phyloP scores from a whole-genome alignment of 1,140 invertebrate genomes.

The Prorops nasuta region DNA sequence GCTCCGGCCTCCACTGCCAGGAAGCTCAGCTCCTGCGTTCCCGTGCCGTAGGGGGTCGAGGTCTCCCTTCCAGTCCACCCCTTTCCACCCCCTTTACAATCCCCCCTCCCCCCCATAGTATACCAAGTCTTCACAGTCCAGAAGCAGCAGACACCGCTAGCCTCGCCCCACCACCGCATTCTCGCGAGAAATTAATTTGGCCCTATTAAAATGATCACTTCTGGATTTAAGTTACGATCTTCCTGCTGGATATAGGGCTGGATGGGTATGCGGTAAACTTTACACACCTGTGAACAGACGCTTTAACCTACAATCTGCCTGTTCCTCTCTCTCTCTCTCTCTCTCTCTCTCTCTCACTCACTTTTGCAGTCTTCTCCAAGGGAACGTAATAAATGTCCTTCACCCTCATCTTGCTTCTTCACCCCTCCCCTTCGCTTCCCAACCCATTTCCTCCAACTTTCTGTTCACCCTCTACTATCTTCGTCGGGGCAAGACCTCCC shows the following conservation, averaged over 20 bases:
- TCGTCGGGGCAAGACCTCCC: too few relatives aligned
- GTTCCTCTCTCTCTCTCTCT: background rate
- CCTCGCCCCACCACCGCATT: slow-evolving; percentile 26
- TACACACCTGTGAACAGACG: too few relatives aligned
- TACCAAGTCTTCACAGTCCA: background rate
- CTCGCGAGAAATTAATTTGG: slow-evolving; percentile 41
- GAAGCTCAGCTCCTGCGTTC: background rate
- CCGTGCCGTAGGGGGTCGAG: slow-evolving; percentile 4
- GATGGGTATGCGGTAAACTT: too few relatives aligned
- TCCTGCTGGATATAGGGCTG: too few relatives aligned
- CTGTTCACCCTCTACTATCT: too few relatives aligned
- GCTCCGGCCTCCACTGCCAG: slow-evolving; percentile 18
- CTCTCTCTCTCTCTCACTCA: background rate
- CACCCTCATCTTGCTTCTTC: background rate
- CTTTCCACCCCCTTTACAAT: slow-evolving; percentile 15
- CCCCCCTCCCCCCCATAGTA: slow-evolving; percentile 1
- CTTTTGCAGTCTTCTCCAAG: slow-evolving; percentile 1
- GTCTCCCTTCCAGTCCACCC: slow-evolving; percentile 2
- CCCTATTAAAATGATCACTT: slow-evolving; percentile 42
- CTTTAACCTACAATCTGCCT: too few relatives aligned
- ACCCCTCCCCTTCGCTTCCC: background rate
- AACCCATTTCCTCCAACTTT: too few relatives aligned
- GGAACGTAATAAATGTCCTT: background rate
- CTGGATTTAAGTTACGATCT: slow-evolving; percentile 40
- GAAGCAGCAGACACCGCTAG: background rate